Percentiles rank a stretch among this genome's conserved stretches.
Evolutionary conservation across 2,797 vertebrate species (phyloP).

Genomic region (Hafferia zeledoni): DNA sequence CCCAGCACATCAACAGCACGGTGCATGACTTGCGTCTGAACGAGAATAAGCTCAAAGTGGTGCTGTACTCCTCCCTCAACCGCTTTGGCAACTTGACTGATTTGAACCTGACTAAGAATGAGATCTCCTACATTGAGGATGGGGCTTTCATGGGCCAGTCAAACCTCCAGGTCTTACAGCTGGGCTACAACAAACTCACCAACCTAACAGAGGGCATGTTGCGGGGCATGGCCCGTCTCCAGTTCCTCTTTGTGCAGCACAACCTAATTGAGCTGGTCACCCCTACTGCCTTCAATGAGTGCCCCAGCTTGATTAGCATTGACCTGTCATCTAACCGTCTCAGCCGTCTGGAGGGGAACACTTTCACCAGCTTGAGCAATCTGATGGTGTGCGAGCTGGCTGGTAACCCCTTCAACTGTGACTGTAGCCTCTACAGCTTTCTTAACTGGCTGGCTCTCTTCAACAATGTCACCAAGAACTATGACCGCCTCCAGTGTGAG

Average conservation of each 20-base stretch:
- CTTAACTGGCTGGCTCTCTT: constrained; percentile 93
- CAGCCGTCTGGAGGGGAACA: constrained; percentile 89
- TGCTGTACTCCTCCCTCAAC: constrained; percentile 93
- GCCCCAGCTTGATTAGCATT: constrained; percentile 94
- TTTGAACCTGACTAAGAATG: constrained; percentile 98
- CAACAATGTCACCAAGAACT: constrained; percentile 97
- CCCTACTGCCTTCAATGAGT: constrained; percentile 93
- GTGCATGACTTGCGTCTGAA: constrained; percentile 96
- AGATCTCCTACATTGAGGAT: constrained; percentile 96
- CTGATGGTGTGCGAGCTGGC: constrained; percentile 96
- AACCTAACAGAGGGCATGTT: constrained; percentile 98
- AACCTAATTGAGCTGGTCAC: constrained; percentile 96
- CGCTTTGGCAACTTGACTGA: constrained; percentile 98
- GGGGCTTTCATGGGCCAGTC: constrained; percentile 95
- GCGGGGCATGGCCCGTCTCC: constrained; percentile 91
- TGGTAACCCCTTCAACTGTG: constrained; percentile 96
- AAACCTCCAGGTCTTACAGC: constrained; percentile 94
- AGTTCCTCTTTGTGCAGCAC: constrained; percentile 97
- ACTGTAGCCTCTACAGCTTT: constrained; percentile 94
- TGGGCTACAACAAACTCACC: constrained; percentile 96
- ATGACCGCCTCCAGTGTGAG: constrained; percentile 96
- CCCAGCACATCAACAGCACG: constrained; percentile 98
- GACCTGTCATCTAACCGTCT: constrained; percentile 97
- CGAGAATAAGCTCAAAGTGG: constrained; percentile 96
- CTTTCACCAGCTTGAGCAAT: constrained; percentile 88